Evolutionary conservation across 2,113 vertebrate species (phyloP), one percentile per base, ranked within the genome.

Genomic region (Carollia perspicillata): DNA sequence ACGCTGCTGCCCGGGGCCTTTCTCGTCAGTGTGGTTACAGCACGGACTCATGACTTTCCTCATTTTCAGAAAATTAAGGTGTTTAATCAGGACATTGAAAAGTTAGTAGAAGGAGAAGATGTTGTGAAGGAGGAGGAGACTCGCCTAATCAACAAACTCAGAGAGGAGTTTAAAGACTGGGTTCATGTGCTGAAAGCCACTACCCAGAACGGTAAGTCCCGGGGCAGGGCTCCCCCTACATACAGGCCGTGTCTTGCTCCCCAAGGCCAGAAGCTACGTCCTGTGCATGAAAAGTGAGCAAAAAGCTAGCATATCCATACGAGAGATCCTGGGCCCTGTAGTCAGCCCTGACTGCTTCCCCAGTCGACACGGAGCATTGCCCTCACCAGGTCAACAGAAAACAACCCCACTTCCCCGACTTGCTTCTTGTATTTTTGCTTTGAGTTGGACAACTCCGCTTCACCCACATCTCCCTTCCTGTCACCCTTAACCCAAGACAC

Each of bases 91-190:
- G 98, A 98, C 74, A 94, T 98, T 35, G 94, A 96, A 75, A 98
- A 74, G 69, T 94, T 98, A 88, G 96, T 95, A 3, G 87, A 83
- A 33, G 99, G 99, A 74, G 99, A 99, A 74, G 99, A 99, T 35
- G 85, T 97, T 28, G 97, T 97, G 26, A 97, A 85, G 89, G 84
- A 97, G n/a, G 94, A 97, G 0, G 85, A 86, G 5, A 26, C 97
- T 23, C 98, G 98, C 30, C 86, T 99, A n/a, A 98, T 98, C 66
- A 98, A 98, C 58, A 55, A 37, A 2, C 95, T 99, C 84, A 97
- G 99, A 74, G 77, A 11, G n/a, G 95, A 98, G 81, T 99, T 99
- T 97, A 88, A 47, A 33, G 42, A 47, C 2, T 99, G 99, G 99
- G 97, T 97, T 3, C 0, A 0, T 0, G 17, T 95, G 2, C 96